phyloP scores from a whole-genome alignment of 2,888 invertebrate genomes.

The Mesorhabditis sp. region DNA sequence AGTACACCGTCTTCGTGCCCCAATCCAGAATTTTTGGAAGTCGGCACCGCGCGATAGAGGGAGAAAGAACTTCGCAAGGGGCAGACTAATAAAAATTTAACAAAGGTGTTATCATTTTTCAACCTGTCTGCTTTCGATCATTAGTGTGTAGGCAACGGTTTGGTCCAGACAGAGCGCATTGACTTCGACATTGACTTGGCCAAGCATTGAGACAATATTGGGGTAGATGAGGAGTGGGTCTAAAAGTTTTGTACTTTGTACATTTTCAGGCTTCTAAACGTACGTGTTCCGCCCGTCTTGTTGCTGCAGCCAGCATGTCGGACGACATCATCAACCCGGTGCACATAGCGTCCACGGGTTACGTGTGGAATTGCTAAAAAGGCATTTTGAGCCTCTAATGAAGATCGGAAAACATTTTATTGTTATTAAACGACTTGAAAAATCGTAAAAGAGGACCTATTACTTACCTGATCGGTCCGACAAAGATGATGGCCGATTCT shows the following conservation, averaged over 20 bases:
- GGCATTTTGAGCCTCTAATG: background rate
- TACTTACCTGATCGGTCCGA: constrained; percentile 18
- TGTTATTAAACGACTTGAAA: too few relatives aligned
- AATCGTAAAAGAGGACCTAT: too few relatives aligned
- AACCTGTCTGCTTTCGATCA: constrained; percentile 27
- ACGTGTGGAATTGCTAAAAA: constrained; percentile 4
- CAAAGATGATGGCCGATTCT: constrained; percentile 22
- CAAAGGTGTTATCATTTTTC: background rate
- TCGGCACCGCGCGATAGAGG: constrained; percentile 32
- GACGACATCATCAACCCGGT: constrained; percentile 87
- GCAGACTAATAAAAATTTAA: constrained; percentile 19
- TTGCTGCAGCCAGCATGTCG: constrained; percentile 76
- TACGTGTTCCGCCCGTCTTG: constrained; percentile 38
- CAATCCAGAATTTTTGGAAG: constrained; percentile 32
- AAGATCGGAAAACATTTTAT: too few relatives aligned
- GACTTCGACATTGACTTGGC: constrained; percentile 88
- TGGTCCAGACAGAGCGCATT: constrained; percentile 85
- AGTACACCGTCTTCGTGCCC: constrained; percentile 36
- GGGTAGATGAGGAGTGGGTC: constrained; percentile 63
- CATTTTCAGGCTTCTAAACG: constrained; percentile 9
- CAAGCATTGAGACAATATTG: constrained; percentile 91
- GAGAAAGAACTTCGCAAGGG: constrained; percentile 25
- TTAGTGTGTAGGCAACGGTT: constrained; percentile 21
- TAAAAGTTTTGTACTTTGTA: constrained; percentile 11
- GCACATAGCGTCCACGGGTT: constrained; percentile 71